Conservation (phyloP, 2,113 vertebrate species). For the Ardeotis arabs region DNA sequence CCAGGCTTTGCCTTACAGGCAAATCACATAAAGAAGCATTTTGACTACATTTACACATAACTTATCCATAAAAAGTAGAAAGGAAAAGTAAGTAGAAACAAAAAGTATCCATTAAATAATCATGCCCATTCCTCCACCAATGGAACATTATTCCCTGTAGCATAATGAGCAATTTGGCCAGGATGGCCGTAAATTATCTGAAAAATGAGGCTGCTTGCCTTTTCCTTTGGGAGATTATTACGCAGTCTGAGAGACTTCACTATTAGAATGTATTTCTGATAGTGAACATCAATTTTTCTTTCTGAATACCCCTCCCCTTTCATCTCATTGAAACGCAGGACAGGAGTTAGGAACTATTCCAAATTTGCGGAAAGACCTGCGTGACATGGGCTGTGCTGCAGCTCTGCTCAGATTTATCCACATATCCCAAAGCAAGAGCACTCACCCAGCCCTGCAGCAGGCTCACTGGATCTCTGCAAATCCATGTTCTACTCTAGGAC, state of each 20-base stretch:
- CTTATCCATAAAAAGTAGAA: neutral
- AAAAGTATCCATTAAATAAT: conserved; percentile 48
- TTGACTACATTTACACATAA: conserved; percentile 15
- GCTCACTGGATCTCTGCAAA: neutral
- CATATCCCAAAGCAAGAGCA: neutral
- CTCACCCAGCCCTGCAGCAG: neutral
- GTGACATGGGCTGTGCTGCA: neutral
- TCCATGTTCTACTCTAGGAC: neutral
- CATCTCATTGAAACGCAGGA: neutral
- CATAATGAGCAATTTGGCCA: conserved; percentile 50
- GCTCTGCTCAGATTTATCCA: neutral
- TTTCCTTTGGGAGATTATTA: conserved; percentile 58
- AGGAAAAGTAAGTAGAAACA: conserved; percentile 22
- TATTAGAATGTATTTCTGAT: conserved; percentile 42
- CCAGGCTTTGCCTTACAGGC: neutral
- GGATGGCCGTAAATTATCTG: conserved; percentile 61
- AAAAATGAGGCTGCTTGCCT: conserved; percentile 46
- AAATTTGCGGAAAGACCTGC: neutral
- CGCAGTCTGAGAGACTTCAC: conserved; percentile 32
- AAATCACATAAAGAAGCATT: conserved; percentile 13
- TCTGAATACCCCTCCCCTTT: neutral
- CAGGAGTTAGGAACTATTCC: neutral
- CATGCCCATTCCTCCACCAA: conserved; percentile 21
- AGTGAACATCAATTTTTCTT: conserved; percentile 11
- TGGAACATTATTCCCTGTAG: conserved; percentile 37